Conservation (phyloP, 1,140 invertebrate species). For the Charaxes varanes region DNA sequence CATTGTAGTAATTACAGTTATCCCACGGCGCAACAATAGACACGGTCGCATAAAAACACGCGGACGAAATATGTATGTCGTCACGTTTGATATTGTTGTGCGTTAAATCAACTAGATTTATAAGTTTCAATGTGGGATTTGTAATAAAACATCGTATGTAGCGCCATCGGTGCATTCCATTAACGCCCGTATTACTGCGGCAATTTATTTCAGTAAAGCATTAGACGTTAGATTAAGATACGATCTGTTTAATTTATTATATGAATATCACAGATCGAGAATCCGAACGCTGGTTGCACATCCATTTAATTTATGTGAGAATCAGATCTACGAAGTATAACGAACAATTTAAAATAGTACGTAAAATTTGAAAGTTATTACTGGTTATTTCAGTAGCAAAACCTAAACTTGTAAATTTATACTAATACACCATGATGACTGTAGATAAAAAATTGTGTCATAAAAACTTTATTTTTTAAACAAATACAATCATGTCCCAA, state of each 20-base stretch:
- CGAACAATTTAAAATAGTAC: no score
- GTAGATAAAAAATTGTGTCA: no score
- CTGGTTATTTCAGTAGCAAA: no score
- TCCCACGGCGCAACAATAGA: slow-evolving; percentile 42
- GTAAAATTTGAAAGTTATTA: no score
- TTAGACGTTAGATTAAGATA: no score
- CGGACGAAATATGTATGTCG: slow-evolving; percentile 22
- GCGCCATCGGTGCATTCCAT: neutral
- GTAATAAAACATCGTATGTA: no score
- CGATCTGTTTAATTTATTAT: slow-evolving; percentile 1
- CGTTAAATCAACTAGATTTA: neutral
- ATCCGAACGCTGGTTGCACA: slow-evolving; percentile 4
- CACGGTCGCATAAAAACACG: slow-evolving; percentile 28
- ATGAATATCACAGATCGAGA: slow-evolving; percentile 8
- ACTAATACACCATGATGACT: no score
- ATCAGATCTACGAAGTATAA: slow-evolving; percentile 9
- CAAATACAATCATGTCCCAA: no score
- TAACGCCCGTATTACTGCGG: neutral
- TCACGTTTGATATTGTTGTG: slow-evolving; percentile 31
- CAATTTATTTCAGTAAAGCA: neutral
- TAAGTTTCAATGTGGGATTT: neutral
- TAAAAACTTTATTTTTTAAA: no score
- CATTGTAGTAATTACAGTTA: slow-evolving; percentile 41
- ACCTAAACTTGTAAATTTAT: no score
- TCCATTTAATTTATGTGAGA: slow-evolving; percentile 15